Evolutionary conservation across 2,113 vertebrate genomes (phyloP).

Genomic region (Melanostigma gelatinosum): DNA sequence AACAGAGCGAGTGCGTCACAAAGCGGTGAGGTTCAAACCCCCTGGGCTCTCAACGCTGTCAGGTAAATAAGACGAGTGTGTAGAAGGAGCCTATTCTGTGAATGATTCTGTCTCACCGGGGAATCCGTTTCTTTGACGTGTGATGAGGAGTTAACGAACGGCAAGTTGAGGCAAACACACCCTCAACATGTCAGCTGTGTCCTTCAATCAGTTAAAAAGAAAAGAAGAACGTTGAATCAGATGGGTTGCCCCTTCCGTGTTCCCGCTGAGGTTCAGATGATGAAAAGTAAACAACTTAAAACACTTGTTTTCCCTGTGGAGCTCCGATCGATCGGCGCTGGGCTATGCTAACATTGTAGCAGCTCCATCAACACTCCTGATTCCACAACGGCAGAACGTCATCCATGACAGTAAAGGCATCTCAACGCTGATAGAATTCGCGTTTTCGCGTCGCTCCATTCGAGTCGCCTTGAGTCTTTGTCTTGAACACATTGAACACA

Average conservation of each 20-base stretch:
- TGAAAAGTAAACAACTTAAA: no score
- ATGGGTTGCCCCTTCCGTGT: neutral
- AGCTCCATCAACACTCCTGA: no score
- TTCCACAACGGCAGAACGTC: no score
- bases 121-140: slow-evolving; percentile 4
- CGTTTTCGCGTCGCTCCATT: no score
- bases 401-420: no score
- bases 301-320: no score
- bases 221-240: neutral
- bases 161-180: neutral
- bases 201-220: neutral
- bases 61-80: neutral
- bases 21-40: slow-evolving; percentile 8
- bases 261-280: neutral
- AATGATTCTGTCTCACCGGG: neutral
- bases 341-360: no score
- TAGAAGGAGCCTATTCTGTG: neutral
- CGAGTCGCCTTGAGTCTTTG: no score
- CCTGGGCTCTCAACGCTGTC: neutral
- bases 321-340: no score
- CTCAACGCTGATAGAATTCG: no score
- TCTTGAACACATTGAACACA: no score
- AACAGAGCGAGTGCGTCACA: neutral
- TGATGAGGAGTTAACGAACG: neutral
- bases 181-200: neutral